Evolutionary conservation across 2,113 vertebrate species (phyloP).

Genomic region (Origma solitaria): DNA sequence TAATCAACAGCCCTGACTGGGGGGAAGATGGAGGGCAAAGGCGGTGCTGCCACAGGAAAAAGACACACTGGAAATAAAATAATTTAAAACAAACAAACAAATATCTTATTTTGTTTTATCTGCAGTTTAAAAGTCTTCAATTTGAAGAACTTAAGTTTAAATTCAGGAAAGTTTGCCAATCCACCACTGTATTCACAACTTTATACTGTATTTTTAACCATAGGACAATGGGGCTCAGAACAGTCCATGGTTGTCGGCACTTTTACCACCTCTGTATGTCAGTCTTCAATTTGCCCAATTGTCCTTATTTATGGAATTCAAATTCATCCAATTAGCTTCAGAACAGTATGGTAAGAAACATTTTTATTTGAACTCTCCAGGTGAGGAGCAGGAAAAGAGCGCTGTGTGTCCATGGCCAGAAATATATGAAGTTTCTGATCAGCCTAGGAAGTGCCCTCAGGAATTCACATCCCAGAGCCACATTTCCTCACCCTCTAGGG

Average conservation of each 20-base stretch:
- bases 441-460: background rate
- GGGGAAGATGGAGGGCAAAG: background rate
- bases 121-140: background rate
- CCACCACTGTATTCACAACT: background rate
- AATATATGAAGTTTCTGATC: background rate
- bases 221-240: background rate
- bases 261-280: background rate
- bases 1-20: background rate
- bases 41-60: background rate
- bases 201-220: background rate
- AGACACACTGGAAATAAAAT: background rate
- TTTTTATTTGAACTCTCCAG: background rate
- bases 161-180: background rate
- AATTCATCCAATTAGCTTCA: background rate
- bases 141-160: background rate
- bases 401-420: background rate
- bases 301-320: background rate
- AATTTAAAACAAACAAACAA: background rate
- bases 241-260: fast-evolving
- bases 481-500: background rate
- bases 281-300: background rate
- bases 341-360: background rate
- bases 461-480: background rate
- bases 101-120: background rate
- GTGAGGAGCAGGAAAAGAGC: background rate